Evolutionary conservation across 53 echinoderm and acorn worm genomes (phyloP), one percentile per base, ranked within the genome.

Genomic region (Temnopleurus reevesii): DNA sequence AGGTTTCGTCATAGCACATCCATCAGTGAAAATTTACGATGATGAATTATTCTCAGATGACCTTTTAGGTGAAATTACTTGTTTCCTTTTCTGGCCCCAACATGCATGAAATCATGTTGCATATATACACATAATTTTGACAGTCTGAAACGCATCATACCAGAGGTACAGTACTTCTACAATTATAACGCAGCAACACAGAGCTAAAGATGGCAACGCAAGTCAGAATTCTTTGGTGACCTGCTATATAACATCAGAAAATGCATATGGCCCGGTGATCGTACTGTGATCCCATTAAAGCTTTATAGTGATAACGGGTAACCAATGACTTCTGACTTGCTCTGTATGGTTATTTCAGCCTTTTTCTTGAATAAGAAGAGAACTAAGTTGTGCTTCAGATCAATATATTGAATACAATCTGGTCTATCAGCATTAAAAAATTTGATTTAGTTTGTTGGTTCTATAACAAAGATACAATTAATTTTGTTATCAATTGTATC

Each of bases 261-360:
- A n/a, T n/a, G n/a, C n/a, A n/a, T n/a, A n/a, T n/a, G n/a, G n/a
- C n/a, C n/a, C n/a, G n/a, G n/a, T n/a, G n/a, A n/a, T n/a, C n/a
- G n/a, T n/a, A n/a, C n/a, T n/a, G n/a, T n/a, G n/a, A n/a, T n/a
- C n/a, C n/a, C n/a, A n/a, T n/a, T n/a, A n/a, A n/a, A n/a, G n/a
- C n/a, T n/a, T n/a, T n/a, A n/a, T n/a, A n/a, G n/a, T n/a, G n/a
- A n/a, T n/a, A n/a, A n/a, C n/a, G n/a, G n/a, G n/a, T n/a, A n/a
- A n/a, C n/a, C n/a, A n/a, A n/a, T n/a, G n/a, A n/a, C n/a, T n/a
- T n/a, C n/a, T n/a, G n/a, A n/a, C n/a, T n/a, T n/a, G n/a, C n/a
- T n/a, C n/a, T n/a, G n/a, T n/a, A 34, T 26, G 34, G 6, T n/a
- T 71, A 71, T 71, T 71, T 71, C 71, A 71, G 71, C 71, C 71